Base-by-base conservation (phyloP, 2,797 vertebrate species). In the Poeciliopsis turneri region DNA sequence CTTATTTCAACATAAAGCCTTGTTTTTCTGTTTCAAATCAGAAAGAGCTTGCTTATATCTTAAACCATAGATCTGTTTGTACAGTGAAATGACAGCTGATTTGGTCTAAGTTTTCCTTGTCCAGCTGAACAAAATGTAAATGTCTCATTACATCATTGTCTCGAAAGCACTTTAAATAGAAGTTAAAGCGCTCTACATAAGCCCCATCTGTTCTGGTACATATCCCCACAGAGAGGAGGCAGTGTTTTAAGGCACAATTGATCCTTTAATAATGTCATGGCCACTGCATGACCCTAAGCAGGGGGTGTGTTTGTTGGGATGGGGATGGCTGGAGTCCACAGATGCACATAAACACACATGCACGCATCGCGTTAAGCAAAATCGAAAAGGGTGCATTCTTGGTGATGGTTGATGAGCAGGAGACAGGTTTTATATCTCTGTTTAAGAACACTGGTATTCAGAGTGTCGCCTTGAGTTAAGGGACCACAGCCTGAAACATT, bases 251-350 rank as follows among this genome's bases (percentile, higher is more conserved):
- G 93, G 91, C 92, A 93, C 92, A 90, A 94, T 94, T 95, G 95
- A 96, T 95, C 93, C 92, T 92, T 95, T 94, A 95, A 94, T 95
- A 95, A 96, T 94, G 92, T 93, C 91, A 93, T 84, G 92, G 95
- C 93, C 94, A 92, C 78, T 79, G 83, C 74, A 70, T 94, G 94
- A 95, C 94, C 94, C 89, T 72, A 82, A 80, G 88, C 86, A 83
- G 88, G 84, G 86, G 87, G 82, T 78, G 72, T 89, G 86, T 86
- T 90, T 88, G 74, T 88, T 84, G 51, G 43, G 30, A 16, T 57
- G 33, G 72, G 51, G 39, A 61, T 70, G 45, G 25, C 46, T 75
- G 41, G 53, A 59, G 39, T 78, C 49, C 43, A 81, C 73, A 76
- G 23, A 86, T 73, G 82, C 68, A 46, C 30, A 39, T 43, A 74